phyloP scores from a whole-genome alignment of 2,888 invertebrate species.

The Ferdinandea cuprea region DNA sequence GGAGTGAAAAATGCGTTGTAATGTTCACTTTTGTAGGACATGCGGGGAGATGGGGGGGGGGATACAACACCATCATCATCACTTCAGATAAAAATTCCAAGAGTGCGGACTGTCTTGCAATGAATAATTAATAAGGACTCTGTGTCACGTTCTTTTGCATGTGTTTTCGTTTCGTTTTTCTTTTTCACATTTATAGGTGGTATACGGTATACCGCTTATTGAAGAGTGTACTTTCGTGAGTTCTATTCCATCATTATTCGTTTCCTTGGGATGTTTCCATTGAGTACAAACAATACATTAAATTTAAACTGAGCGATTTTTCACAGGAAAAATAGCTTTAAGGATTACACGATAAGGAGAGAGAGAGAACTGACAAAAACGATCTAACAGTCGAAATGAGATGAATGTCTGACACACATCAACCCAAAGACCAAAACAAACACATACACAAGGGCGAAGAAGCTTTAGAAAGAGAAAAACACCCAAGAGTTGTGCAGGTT shows the following conservation, averaged over 20 bases:
- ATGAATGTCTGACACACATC: slow-evolving; percentile 50
- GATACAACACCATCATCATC: slow-evolving; percentile 12
- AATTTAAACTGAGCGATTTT: slow-evolving; percentile 51
- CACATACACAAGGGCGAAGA: not conserved
- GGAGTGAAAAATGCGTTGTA: slow-evolving; percentile 59
- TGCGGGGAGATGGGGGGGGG: too few relatives aligned
- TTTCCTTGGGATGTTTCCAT: slow-evolving; percentile 39
- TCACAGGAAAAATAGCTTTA: slow-evolving; percentile 27
- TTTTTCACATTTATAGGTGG: slow-evolving; percentile 1
- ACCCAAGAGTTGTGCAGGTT: slow-evolving; percentile 2
- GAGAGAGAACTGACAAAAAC: slow-evolving; percentile 23
- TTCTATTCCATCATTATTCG: slow-evolving; percentile 5
- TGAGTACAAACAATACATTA: slow-evolving; percentile 15
- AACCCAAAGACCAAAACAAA: not conserved
- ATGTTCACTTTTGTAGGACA: slow-evolving; percentile 50
- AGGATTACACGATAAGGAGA: slow-evolving; percentile 16
- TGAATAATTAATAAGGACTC: slow-evolving; percentile 68
- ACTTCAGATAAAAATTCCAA: slow-evolving; percentile 55
- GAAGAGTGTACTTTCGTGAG: not conserved
- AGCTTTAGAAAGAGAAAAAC: not conserved
- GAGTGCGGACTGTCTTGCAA: slow-evolving; percentile 57
- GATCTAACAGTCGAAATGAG: slow-evolving; percentile 15
- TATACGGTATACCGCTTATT: slow-evolving; percentile 8
- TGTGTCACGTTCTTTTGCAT: slow-evolving; percentile 45
- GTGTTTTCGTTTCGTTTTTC: slow-evolving; percentile 5